phyloP scores from a whole-genome alignment of 1,140 invertebrate species.

The Sycophila sp. region DNA sequence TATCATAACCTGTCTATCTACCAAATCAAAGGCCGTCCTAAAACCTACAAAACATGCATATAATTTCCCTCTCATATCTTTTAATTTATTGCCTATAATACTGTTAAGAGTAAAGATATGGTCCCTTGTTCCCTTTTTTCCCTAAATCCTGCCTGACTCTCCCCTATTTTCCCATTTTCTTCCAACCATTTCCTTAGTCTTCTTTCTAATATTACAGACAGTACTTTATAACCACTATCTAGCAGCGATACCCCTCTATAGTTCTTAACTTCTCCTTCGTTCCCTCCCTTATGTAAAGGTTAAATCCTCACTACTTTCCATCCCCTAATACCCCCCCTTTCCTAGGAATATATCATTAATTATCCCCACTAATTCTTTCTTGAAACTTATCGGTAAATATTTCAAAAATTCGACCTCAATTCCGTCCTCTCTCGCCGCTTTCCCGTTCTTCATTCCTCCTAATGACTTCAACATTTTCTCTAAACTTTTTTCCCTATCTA shows the following conservation, averaged over 20 bases:
- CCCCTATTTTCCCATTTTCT: too few relatives aligned
- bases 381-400: background rate
- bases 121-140: too few relatives aligned
- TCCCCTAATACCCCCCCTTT: too few relatives aligned
- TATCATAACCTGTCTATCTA: too few relatives aligned
- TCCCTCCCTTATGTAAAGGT: background rate
- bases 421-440: background rate
- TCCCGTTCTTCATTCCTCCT: background rate
- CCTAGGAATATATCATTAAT: background rate
- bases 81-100: constrained; percentile 17
- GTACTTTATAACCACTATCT: constrained; percentile 1
- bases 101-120: too few relatives aligned
- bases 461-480: background rate
- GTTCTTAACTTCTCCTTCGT: background rate
- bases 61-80: too few relatives aligned
- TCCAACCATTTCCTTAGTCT: too few relatives aligned
- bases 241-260: too few relatives aligned
- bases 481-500: background rate
- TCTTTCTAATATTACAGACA: background rate
- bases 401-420: background rate
- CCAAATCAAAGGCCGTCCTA: too few relatives aligned
- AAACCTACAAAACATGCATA: too few relatives aligned
- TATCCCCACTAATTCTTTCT: background rate
- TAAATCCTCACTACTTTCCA: background rate
- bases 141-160: too few relatives aligned